Conservation (phyloP, 1,140 invertebrate species). For the Pseudoatta argentina region DNA sequence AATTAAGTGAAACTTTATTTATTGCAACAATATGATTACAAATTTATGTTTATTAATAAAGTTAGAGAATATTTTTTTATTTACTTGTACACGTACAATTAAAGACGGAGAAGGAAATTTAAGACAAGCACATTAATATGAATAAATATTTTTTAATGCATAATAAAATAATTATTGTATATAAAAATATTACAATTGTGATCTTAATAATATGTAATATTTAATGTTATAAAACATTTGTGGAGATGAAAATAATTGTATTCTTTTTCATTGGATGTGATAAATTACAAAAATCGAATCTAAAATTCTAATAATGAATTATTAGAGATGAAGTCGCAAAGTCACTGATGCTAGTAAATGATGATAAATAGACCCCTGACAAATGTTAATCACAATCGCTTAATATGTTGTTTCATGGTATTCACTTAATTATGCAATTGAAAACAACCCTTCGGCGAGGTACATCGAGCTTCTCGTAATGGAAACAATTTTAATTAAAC, state of each 20-base stretch:
- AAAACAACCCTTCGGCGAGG: conserved; percentile 28
- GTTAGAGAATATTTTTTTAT: not conserved
- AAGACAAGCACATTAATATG: not conserved
- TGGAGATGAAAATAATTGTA: conserved; percentile 3
- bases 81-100: too few species aligned
- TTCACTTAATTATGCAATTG: conserved; percentile 42
- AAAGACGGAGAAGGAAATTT: not conserved
- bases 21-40: too few species aligned
- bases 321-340: not conserved
- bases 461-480: conserved; percentile 40
- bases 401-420: conserved; percentile 34
- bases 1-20: not conserved
- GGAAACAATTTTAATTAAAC: conserved; percentile 61
- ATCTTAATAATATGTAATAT: not conserved
- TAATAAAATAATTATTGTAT: not conserved
- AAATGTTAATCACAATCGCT: conserved; percentile 22
- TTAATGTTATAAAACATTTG: not conserved
- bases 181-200: not conserved
- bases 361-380: conserved; percentile 11
- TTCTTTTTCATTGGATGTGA: not conserved
- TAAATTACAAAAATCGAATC: not conserved
- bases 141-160: not conserved
- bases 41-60: conserved; percentile 7
- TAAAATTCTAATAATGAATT: not conserved
- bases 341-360: not conserved